A percentile compares a stretch with the other conserved stretches of the same genome.
phyloP scores from a whole-genome alignment of 2,888 invertebrate species.

The Anodontia alba region DNA sequence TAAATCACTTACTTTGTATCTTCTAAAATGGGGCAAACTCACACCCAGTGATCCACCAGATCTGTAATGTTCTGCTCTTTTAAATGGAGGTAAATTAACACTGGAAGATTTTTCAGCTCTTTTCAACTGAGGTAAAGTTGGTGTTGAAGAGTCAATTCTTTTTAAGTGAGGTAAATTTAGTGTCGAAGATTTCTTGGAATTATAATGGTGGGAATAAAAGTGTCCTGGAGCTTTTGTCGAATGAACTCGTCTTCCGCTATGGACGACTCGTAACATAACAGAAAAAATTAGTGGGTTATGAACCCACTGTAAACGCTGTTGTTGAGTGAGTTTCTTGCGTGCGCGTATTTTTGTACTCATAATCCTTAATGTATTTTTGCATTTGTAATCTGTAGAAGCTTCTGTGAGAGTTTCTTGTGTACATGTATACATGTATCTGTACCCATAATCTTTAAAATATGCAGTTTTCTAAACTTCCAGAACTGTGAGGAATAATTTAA shows the following conservation, averaged over 20 bases:
- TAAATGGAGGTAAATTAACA: not conserved
- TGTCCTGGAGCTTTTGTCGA: not conserved
- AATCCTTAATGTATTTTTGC: not conserved
- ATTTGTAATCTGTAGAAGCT: too few species aligned
- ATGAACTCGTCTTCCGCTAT: conserved; percentile 18
- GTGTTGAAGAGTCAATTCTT: not conserved
- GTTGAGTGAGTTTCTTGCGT: not conserved
- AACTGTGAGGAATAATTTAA: too few species aligned
- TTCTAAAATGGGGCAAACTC: not conserved
- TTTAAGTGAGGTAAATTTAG: not conserved
- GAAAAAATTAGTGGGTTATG: conserved; percentile 48
- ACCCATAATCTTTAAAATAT: too few species aligned
- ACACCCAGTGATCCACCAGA: not conserved
- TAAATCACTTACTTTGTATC: not conserved
- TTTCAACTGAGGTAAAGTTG: not conserved
- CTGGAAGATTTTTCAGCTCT: not conserved
- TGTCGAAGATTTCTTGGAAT: not conserved
- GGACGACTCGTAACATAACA: conserved; percentile 43
- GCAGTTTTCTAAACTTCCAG: too few species aligned
- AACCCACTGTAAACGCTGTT: conserved; percentile 44
- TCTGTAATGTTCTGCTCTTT: not conserved
- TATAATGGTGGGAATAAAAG: not conserved
- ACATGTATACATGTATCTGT: too few species aligned
- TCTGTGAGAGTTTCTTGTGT: too few species aligned
- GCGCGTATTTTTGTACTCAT: not conserved